phyloP scores from a whole-genome alignment of 1,140 invertebrate species.

The Sitophilus oryzae region DNA sequence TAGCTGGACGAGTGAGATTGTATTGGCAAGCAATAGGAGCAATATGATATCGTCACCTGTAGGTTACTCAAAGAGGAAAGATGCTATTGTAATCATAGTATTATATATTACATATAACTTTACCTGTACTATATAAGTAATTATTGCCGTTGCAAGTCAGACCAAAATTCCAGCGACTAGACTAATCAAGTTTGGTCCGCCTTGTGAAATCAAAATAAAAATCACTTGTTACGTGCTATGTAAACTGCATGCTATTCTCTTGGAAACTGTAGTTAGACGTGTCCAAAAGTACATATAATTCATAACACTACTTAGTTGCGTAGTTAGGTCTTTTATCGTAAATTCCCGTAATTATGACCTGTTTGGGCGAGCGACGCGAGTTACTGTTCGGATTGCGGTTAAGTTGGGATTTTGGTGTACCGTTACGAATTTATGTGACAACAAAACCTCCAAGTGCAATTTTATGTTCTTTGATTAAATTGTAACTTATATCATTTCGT shows the following conservation, averaged over 20 bases:
- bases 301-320: constrained; percentile 35
- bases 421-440: constrained; percentile 19
- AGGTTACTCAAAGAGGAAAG: constrained; percentile 32
- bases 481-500: background rate
- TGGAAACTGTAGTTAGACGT: constrained; percentile 38
- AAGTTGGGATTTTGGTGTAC: constrained; percentile 12
- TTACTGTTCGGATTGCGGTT: constrained; percentile 5
- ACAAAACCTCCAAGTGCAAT: constrained; percentile 16
- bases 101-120: constrained; percentile 30
- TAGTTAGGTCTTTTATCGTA: constrained; percentile 36
- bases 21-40: constrained; percentile 37
- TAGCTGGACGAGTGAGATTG: constrained; percentile 29
- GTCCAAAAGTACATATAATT: constrained; percentile 38
- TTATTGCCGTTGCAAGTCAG: constrained; percentile 14
- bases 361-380: constrained; percentile 15
- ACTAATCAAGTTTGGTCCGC: constrained; percentile 12
- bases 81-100: constrained; percentile 35
- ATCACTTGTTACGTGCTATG: constrained; percentile 40
- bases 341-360: constrained; percentile 25
- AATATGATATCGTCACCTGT: constrained; percentile 36
- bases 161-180: constrained; percentile 5
- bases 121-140: constrained; percentile 23
- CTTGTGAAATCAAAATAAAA: constrained; percentile 27
- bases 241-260: constrained; percentile 39
- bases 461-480: constrained; percentile 2